A percentile compares a stretch with the other conserved stretches of the same genome.
Conservation (phyloP, 1,140 invertebrate species). For the Fopius arisanus region DNA sequence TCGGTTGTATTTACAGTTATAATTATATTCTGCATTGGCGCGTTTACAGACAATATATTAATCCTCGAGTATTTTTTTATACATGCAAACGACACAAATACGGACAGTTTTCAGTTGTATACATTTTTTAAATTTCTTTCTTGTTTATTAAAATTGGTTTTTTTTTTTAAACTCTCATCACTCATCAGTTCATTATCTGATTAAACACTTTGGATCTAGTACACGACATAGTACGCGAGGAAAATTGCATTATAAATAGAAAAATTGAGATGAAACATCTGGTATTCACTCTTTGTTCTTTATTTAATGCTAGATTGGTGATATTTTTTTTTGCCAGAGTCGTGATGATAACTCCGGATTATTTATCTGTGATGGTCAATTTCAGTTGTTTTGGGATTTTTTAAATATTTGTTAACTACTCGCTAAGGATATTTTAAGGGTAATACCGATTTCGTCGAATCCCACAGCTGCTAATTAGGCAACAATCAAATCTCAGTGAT, state of each 20-base stretch:
- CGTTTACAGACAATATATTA: constrained; percentile 13
- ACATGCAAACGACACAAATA: constrained; percentile 23
- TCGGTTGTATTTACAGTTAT: constrained; percentile 8
- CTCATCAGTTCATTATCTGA: constrained; percentile 2
- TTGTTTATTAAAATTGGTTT: constrained; percentile 13
- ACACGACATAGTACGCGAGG: constrained; percentile 3
- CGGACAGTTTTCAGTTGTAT: constrained; percentile 16
- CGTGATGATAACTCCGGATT: neutral
- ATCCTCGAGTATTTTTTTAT: constrained; percentile 2
- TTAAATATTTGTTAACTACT: neutral
- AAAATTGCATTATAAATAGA: constrained; percentile 20
- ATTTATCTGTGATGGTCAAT: neutral
- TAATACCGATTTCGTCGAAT: constrained; percentile 3
- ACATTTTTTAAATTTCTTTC: constrained; percentile 5
- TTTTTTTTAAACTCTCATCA: constrained; percentile 14
- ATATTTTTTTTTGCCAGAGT: neutral
- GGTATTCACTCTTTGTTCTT: neutral
- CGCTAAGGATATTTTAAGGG: constrained; percentile 10
- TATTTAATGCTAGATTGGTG: neutral
- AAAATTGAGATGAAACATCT: constrained; percentile 16
- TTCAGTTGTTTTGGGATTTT: neutral
- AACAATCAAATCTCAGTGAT: neutral
- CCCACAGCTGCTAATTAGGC: constrained; percentile 3
- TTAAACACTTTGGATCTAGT: constrained; percentile 25
- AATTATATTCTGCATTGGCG: neutral